Percentiles rank a stretch among this genome's conserved stretches.
Conservation (phyloP, 2,797 vertebrate species). For the Heterohyrax brucei region DNA sequence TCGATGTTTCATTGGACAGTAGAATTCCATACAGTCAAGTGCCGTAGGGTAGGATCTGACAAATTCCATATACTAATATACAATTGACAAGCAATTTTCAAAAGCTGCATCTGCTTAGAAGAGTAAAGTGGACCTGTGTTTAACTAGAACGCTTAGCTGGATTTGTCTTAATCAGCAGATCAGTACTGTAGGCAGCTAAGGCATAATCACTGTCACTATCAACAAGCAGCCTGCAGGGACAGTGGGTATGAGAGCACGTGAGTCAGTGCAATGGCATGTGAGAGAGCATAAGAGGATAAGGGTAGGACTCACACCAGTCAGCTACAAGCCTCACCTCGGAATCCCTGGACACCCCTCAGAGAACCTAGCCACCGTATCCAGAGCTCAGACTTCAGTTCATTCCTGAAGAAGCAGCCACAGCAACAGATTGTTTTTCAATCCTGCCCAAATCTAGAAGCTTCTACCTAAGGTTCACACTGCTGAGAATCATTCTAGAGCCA, state of each 20-base stretch:
- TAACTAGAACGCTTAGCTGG: neutral
- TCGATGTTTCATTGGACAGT: conserved; percentile 25
- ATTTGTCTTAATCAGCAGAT: neutral
- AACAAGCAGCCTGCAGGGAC: neutral
- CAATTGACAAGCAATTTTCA: neutral
- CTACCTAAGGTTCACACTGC: neutral
- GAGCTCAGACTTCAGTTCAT: neutral
- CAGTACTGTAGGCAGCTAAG: neutral
- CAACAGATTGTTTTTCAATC: neutral
- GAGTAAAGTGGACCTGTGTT: neutral
- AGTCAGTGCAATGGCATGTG: neutral
- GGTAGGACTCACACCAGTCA: neutral
- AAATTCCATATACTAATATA: neutral
- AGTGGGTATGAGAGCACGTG: too few relatives aligned
- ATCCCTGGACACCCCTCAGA: neutral
- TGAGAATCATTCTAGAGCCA: neutral
- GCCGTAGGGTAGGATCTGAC: too few relatives aligned
- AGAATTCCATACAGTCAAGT: neutral
- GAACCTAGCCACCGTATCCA: neutral
- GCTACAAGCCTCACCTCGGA: neutral
- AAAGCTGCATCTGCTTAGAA: neutral
- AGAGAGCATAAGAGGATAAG: neutral
- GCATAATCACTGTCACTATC: neutral
- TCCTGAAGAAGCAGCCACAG: neutral
- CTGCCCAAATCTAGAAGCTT: conserved; percentile 35